phyloP scores from a whole-genome alignment of 2,888 invertebrate genomes.

The Sycophila texana region DNA sequence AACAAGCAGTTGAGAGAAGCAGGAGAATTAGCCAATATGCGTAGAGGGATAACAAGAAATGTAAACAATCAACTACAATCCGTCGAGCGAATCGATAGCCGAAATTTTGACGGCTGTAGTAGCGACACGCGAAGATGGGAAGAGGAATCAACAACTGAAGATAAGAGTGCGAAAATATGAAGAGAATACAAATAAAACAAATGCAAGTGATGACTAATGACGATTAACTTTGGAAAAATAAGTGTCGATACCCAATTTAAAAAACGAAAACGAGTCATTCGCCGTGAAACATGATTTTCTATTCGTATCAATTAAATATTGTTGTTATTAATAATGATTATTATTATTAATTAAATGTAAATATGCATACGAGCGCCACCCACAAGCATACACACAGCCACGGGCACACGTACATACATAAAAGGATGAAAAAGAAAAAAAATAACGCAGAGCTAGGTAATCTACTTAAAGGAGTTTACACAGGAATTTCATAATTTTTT shows the following conservation, averaged over 20 bases:
- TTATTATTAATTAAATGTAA: slow-evolving; percentile 75
- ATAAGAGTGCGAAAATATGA: slow-evolving; percentile 2
- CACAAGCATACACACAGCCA: slow-evolving; percentile 64
- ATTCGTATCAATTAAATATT: slow-evolving; percentile 74
- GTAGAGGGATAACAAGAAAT: slow-evolving; percentile 14
- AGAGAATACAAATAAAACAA: slow-evolving; percentile 20
- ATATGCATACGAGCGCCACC: slow-evolving; percentile 65
- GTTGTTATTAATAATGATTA: slow-evolving; percentile 75
- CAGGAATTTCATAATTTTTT: slow-evolving; percentile 40
- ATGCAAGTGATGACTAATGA: slow-evolving; percentile 43
- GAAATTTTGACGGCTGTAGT: not conserved
- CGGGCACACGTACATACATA: slow-evolving; percentile 66
- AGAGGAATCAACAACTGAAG: slow-evolving; percentile 2
- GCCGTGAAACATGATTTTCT: slow-evolving; percentile 74
- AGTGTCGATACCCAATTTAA: slow-evolving; percentile 45
- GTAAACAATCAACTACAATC: slow-evolving; percentile 24
- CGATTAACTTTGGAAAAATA: slow-evolving; percentile 41
- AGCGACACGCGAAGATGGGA: slow-evolving; percentile 26
- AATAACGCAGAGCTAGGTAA: slow-evolving; percentile 48
- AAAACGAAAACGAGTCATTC: slow-evolving; percentile 67
- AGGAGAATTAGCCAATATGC: slow-evolving; percentile 41
- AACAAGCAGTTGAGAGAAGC: slow-evolving; percentile 19
- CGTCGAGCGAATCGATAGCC: slow-evolving; percentile 31
- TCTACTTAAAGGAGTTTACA: slow-evolving; percentile 48
- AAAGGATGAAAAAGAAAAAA: slow-evolving; percentile 38